Conservation (phyloP, 2,888 invertebrate genomes). For the Saturnia pavonia region DNA sequence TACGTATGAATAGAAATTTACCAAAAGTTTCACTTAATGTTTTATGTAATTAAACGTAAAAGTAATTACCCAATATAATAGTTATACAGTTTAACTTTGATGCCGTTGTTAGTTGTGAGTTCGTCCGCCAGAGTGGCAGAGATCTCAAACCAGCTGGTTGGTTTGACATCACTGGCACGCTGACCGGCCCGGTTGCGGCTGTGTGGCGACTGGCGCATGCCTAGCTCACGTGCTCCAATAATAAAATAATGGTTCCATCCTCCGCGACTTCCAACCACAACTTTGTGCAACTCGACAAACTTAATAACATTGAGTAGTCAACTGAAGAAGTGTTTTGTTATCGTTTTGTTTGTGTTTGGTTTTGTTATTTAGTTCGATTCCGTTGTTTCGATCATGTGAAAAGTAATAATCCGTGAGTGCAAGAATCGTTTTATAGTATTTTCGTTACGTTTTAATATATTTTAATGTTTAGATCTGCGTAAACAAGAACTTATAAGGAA, state of each 20-base stretch:
- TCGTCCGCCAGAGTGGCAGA: conserved; percentile 71
- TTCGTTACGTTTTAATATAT: conserved; percentile 54
- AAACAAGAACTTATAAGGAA: conserved; percentile 5
- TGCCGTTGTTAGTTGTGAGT: conserved; percentile 64
- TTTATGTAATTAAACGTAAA: background rate
- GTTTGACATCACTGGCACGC: conserved; percentile 69
- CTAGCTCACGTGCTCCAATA: conserved; percentile 58
- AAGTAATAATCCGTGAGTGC: conserved; percentile 63
- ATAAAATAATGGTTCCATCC: conserved; percentile 60
- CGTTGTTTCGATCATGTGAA: conserved; percentile 62
- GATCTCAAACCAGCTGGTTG: conserved; percentile 63
- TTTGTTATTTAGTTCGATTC: conserved; percentile 50
- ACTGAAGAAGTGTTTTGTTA: conserved; percentile 21
- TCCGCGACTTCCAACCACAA: conserved; percentile 52
- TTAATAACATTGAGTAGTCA: conserved; percentile 39
- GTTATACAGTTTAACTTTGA: conserved; percentile 35
- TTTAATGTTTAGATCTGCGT: conserved; percentile 47
- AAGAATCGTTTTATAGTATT: conserved; percentile 66
- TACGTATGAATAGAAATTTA: background rate
- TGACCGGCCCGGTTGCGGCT: conserved; percentile 55
- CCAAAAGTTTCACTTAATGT: background rate
- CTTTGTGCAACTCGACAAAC: conserved; percentile 58
- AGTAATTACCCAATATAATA: background rate
- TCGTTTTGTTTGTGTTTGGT: conserved; percentile 31
- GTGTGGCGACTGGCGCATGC: conserved; percentile 49